Conservation (phyloP, 2,113 vertebrate species). For the Abramis brama region DNA sequence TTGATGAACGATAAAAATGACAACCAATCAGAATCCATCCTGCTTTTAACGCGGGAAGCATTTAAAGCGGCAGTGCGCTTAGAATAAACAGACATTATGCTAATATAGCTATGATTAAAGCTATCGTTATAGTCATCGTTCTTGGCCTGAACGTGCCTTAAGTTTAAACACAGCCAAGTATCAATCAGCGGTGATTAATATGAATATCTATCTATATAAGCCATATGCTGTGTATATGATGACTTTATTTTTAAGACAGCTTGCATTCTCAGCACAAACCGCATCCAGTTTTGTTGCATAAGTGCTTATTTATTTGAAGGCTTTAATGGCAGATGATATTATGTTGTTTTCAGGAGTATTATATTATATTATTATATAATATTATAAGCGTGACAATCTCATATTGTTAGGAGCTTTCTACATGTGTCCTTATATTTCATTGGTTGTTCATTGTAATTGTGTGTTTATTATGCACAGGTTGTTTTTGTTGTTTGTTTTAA, state of each 20-base stretch:
- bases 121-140: too few relatives aligned
- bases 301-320: conserved; percentile 16
- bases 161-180: conserved; percentile 26
- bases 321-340: not conserved
- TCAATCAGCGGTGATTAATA: not conserved
- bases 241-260: not conserved
- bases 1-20: too few relatives aligned
- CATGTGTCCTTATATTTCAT: not conserved
- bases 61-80: too few relatives aligned
- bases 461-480: conserved; percentile 1
- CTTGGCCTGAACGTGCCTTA: not conserved
- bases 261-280: not conserved
- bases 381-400: not conserved
- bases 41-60: too few relatives aligned
- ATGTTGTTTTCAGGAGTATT: not conserved
- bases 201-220: not conserved
- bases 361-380: not conserved
- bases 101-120: too few relatives aligned
- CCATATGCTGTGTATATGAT: not conserved
- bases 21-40: too few relatives aligned
- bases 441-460: not conserved
- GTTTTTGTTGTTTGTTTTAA: conserved; percentile 19
- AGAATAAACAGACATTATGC: too few relatives aligned
- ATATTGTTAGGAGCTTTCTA: not conserved
- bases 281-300: not conserved